Percentiles rank a stretch among this genome's conserved stretches.
phyloP scores from a whole-genome alignment of 2,888 invertebrate genomes.

The Notocelia uddmanniana region DNA sequence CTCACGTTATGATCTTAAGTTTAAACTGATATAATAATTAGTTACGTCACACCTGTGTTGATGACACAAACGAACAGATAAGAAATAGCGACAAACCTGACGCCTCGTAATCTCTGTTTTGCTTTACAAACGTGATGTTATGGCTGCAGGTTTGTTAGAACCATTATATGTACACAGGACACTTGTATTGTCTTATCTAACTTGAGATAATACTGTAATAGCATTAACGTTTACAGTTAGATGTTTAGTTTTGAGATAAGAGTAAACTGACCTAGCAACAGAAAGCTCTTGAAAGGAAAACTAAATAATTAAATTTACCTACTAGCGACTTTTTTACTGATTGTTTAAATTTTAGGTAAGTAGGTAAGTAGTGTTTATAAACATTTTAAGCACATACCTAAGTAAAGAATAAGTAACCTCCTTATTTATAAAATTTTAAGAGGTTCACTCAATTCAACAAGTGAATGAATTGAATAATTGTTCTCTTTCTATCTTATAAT shows the following conservation, averaged over 20 bases:
- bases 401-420: too few species aligned
- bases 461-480: too few species aligned
- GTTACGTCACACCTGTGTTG: neutral
- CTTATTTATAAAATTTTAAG: too few species aligned
- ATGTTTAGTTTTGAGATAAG: slow-evolving; percentile 11
- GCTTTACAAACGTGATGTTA: slow-evolving; percentile 27
- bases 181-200: slow-evolving; percentile 15
- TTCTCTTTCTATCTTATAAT: too few species aligned
- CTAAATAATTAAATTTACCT: neutral
- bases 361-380: too few species aligned
- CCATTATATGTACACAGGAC: slow-evolving; percentile 14
- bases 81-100: slow-evolving; percentile 13
- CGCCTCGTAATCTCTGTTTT: slow-evolving; percentile 21
- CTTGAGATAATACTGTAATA: slow-evolving; percentile 4
- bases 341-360: neutral
- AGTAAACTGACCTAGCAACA: slow-evolving; percentile 24
- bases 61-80: neutral
- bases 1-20: too few species aligned
- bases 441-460: too few species aligned
- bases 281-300: neutral
- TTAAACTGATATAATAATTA: neutral
- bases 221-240: slow-evolving; percentile 22
- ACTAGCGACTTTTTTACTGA: neutral
- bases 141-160: neutral
- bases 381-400: too few species aligned